A percentile compares a stretch with the other conserved stretches of the same genome.
Conservation (phyloP, 1,140 invertebrate genomes). For the Pogonus chalceus region DNA sequence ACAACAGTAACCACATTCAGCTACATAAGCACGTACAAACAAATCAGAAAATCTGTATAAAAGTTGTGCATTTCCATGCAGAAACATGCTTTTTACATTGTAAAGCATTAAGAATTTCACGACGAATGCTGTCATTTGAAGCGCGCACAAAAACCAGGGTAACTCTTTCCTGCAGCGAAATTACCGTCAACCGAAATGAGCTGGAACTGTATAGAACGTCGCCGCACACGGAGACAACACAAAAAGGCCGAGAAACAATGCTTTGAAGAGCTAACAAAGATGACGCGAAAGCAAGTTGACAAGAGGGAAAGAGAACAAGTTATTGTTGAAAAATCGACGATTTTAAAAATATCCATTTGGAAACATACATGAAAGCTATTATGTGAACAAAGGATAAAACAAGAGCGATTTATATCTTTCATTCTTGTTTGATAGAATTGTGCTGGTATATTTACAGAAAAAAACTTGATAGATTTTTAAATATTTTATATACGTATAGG, state of each 20-base stretch:
- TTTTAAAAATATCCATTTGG: conserved; percentile 6
- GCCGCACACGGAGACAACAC: not conserved
- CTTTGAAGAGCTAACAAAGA: not conserved
- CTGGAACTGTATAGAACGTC: not conserved
- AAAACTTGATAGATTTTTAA: too few relatives aligned
- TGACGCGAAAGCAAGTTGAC: not conserved
- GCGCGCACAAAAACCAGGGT: not conserved
- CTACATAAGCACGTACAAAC: not conserved
- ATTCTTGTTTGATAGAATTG: too few relatives aligned
- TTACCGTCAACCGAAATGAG: not conserved
- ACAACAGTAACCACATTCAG: not conserved
- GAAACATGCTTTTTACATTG: not conserved
- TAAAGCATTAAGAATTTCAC: not conserved
- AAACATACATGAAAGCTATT: not conserved
- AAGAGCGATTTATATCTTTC: not conserved
- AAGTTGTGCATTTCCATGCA: not conserved
- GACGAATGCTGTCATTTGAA: not conserved
- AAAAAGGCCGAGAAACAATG: not conserved
- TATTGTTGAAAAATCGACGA: not conserved
- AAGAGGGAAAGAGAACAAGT: not conserved
- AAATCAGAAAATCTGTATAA: not conserved
- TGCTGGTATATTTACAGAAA: too few relatives aligned
- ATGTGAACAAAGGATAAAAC: conserved; percentile 1
- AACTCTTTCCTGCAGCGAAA: not conserved
- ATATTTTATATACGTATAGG: too few relatives aligned